Conservation (phyloP, 1,140 invertebrate genomes). For the Drosophila busckii region DNA sequence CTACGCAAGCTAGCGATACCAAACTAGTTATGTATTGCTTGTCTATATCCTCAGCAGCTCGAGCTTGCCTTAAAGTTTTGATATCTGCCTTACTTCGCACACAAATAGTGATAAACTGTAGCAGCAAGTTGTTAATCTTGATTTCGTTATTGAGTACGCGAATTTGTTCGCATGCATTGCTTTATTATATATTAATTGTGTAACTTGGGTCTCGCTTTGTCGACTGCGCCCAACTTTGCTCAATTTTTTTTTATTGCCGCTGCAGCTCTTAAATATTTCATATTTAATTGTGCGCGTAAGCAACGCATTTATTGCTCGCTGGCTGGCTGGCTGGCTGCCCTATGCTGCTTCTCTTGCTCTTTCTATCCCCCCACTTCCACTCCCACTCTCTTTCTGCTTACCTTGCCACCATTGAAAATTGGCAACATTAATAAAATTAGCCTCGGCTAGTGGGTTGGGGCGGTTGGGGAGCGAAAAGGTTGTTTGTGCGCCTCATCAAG, state of each 20-base stretch:
- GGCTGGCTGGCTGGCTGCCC: too few relatives aligned
- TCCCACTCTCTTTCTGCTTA: not conserved
- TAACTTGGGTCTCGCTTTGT: not conserved
- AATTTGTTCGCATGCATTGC: too few relatives aligned
- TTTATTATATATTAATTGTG: too few relatives aligned
- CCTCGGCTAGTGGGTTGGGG: slow-evolving; percentile 21
- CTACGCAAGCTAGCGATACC: too few relatives aligned
- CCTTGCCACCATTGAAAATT: slow-evolving; percentile 56
- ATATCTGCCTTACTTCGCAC: too few relatives aligned
- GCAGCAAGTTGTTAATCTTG: too few relatives aligned
- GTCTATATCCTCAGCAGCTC: too few relatives aligned
- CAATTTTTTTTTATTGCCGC: not conserved
- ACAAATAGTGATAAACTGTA: too few relatives aligned
- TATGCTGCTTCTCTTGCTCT: not conserved
- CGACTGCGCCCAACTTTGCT: not conserved
- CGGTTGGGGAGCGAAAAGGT: too few relatives aligned
- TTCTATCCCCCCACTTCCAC: not conserved
- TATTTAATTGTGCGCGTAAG: slow-evolving; percentile 75
- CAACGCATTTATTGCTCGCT: slow-evolving; percentile 59
- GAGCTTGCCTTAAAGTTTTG: too few relatives aligned
- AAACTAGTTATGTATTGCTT: too few relatives aligned
- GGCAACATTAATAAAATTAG: slow-evolving; percentile 76
- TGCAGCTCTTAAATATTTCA: slow-evolving; percentile 66
- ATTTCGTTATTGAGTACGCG: too few relatives aligned
- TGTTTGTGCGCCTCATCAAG: not conserved